Base-by-base conservation (phyloP, 2,113 vertebrate genomes). In the Crocuta crocuta region DNA sequence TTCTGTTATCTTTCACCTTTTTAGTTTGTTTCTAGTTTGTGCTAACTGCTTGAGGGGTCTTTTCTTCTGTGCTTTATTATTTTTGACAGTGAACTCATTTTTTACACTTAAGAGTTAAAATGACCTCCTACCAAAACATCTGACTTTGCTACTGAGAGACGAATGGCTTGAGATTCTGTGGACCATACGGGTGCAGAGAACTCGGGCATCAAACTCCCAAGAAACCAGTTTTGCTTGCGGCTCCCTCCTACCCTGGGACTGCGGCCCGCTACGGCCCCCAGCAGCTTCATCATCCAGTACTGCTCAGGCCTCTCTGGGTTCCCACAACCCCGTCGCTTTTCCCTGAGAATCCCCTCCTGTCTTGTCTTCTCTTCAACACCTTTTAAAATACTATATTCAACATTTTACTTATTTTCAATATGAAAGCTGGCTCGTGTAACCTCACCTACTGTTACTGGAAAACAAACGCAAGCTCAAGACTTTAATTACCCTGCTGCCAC, bases 201-300 rank as follows among this genome's bases (percentile, higher is more conserved):
- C 45, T 12, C 9, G 23, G 23, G 23, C 1, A 31, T 76, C 10
- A 35, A 24, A 33, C 28, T 33, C 43, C 33, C 33, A 63, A 73
- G 65, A 86, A 80, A n/a, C 45, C 17, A 33, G 26, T 16, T 78
- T 35, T 3, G 7, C n/a, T 10, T 78, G 8, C 31, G 15, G 11
- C 7, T 71, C 65, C 26, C 13, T 19, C 58, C 70, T 21, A 71
- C 7, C 21, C 15, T 28, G 50, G 15, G 13, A 13, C 43, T 26
- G 4, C 7, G n/a, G 28, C n/a, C 65, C 48, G 28, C 5, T 5
- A 13, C 28, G 9, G 28, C 6, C 50, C 50, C 63, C 79, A 17
- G 19, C 16, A 55, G n/a, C 33, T 4, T n/a, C 61, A 1, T 7
- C 5, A 0, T 13, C 23, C 23, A 21, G 2, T 5, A 11, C 1